These are phyloP conservation scores for Heterotis niloticus DNA, from an alignment of 2,113 vertebrate species.

Conservation along the genomic window DNA sequence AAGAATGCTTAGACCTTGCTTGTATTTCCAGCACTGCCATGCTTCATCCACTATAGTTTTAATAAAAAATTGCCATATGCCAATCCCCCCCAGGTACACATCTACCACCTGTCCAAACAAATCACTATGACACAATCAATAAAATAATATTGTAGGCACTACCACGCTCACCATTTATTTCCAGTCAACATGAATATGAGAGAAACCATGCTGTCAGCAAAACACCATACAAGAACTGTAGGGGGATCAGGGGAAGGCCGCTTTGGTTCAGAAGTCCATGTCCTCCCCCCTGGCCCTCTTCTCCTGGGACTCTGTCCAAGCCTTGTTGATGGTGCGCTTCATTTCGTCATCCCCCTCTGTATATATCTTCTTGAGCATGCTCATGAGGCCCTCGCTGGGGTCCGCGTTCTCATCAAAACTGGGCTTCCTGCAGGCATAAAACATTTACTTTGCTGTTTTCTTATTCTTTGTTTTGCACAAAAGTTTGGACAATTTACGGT, in stretches of 20 bases:
- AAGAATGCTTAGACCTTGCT: too few relatives aligned
- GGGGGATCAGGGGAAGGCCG: slow-evolving; percentile 1
- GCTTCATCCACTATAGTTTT: too few relatives aligned
- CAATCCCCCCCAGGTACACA: too few relatives aligned
- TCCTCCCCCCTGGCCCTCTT: slow-evolving; percentile 84
- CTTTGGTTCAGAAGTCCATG: slow-evolving; percentile 71
- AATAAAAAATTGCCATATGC: too few relatives aligned
- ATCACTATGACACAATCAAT: neutral
- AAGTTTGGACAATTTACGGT: too few relatives aligned
- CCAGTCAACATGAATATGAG: neutral
- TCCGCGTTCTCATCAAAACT: slow-evolving; percentile 70
- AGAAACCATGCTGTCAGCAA: neutral
- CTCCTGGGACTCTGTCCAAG: slow-evolving; percentile 92
- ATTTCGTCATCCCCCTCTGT: slow-evolving; percentile 93
- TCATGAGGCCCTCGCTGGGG: slow-evolving; percentile 91
- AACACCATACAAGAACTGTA: neutral
- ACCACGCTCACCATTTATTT: neutral
- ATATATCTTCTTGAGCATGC: slow-evolving; percentile 92
- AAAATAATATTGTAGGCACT: neutral
- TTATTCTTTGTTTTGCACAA: neutral
- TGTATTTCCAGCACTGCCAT: too few relatives aligned
- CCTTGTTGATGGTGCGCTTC: slow-evolving; percentile 97
- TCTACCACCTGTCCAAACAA: neutral
- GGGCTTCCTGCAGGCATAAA: slow-evolving; percentile 71
- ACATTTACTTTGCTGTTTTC: neutral